A percentile compares a stretch with the other conserved stretches of the same genome.
Evolutionary conservation across 2,888 invertebrate genomes (phyloP).

Genomic region (Lasioglossum morio): DNA sequence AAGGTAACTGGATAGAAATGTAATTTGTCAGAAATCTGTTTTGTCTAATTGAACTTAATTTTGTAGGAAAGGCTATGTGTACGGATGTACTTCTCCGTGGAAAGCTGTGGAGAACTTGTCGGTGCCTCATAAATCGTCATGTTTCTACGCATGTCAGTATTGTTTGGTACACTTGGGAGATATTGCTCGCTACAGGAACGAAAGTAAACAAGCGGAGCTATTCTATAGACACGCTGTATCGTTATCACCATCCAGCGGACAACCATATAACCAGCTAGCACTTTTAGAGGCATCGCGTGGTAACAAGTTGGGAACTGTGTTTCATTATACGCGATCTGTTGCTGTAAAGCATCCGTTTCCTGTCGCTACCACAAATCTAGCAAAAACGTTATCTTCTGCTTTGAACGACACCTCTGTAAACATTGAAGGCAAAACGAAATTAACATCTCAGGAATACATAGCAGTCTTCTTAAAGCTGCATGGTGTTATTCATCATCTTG

Average conservation of each 20-base stretch:
- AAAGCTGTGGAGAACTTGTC: conserved; percentile 80
- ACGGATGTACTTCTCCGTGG: conserved; percentile 85
- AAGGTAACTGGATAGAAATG: conserved; percentile 78
- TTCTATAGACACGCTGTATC: conserved; percentile 93
- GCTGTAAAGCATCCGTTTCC: conserved; percentile 94
- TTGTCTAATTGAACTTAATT: neutral
- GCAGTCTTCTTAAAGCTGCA: conserved; percentile 88
- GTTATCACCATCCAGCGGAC: conserved; percentile 91
- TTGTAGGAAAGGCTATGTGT: conserved; percentile 84
- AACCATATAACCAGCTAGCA: conserved; percentile 95
- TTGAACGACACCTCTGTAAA: conserved; percentile 83
- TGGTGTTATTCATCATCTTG: conserved; percentile 86
- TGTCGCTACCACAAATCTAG: conserved; percentile 92
- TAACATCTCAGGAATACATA: conserved; percentile 87
- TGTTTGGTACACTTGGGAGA: conserved; percentile 96
- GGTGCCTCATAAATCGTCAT: conserved; percentile 89
- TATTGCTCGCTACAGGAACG: conserved; percentile 93
- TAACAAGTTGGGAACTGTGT: conserved; percentile 92
- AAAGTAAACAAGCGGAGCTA: conserved; percentile 92
- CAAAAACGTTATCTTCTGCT: conserved; percentile 89
- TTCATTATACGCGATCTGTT: conserved; percentile 94
- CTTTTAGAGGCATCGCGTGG: conserved; percentile 92
- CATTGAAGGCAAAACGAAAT: conserved; percentile 85
- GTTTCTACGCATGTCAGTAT: conserved; percentile 94
- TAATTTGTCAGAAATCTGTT: neutral